Evolutionary conservation across 2,888 invertebrate species (phyloP), one percentile per base, ranked within the genome.

Genomic region (Psylliodes chrysocephalus): DNA sequence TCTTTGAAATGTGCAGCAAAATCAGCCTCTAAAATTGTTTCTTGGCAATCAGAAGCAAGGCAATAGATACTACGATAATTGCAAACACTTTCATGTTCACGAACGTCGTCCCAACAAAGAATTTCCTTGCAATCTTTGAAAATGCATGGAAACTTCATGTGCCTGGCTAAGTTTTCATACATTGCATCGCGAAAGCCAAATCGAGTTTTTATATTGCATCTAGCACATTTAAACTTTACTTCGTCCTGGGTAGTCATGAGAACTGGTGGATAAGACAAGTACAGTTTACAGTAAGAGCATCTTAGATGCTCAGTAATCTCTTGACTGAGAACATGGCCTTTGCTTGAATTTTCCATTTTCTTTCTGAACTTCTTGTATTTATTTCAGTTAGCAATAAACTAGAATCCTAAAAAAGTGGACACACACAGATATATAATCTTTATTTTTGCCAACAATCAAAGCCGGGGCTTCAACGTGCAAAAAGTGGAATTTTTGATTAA

Each of bases 121-220:
- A 61, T 55, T 38, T 63, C 63, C 1, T 17, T 22, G 22, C 69
- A 69, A 14, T 47, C 49, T 35, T 67, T 64, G 33, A 62, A 65
- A 12, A 63, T 59, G 19, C 69, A 69, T 7, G 69, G 69, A 44
- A 69, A 69, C 14, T 59, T 62, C 67, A 67, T 69, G 49, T 64
- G 46, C 30, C 55, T 67, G 2, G 69, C 69, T 17, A 69, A 59
- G 25, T 65, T 67, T 22, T 69, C 69, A 22, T 67, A 69, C 56
- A 65, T 62, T 2, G 53, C 12, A 25, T 60, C 64, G 17, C 65
- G 57, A 30, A 60, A 52, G 1, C 60, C 60, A 6, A 65, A 49
- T 15, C 63, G 59, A 3, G 67, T 69, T 30, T 64, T 62, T 33
- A 67, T 52, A 33, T 38, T 54, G 42, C 69, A 69, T 38, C 69